Evolutionary conservation across 2,888 invertebrate genomes (phyloP).

Genomic region (Caenorhabditis zanzibari): DNA sequence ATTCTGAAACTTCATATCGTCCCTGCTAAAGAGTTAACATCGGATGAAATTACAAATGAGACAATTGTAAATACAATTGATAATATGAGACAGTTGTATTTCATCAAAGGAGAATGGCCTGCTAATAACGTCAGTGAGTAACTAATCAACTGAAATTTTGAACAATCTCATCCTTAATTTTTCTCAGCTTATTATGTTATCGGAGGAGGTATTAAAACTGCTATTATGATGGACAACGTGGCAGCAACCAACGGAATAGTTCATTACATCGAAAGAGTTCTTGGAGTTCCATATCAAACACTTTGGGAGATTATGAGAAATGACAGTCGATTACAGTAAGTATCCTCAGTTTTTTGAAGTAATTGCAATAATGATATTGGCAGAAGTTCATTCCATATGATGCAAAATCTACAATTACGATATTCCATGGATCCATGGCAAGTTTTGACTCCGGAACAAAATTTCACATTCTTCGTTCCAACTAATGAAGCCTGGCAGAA

Average conservation of each 20-base stretch:
- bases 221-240: slow-evolving; percentile 83
- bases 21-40: slow-evolving; percentile 83
- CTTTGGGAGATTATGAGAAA: slow-evolving; percentile 82
- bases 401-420: slow-evolving; percentile 80
- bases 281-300: slow-evolving; percentile 83
- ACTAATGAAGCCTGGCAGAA: slow-evolving; percentile 93
- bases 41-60: slow-evolving; percentile 83
- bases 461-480: slow-evolving; percentile 94
- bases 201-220: slow-evolving; percentile 83
- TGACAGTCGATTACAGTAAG: slow-evolving; percentile 80
- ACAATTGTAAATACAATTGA: slow-evolving; percentile 83
- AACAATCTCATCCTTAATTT: not conserved
- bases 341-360: not conserved
- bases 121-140: slow-evolving; percentile 83
- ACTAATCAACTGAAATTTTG: not conserved
- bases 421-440: slow-evolving; percentile 84
- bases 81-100: slow-evolving; percentile 82
- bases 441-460: slow-evolving; percentile 82
- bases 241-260: slow-evolving; percentile 84
- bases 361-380: no score
- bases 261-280: slow-evolving; percentile 83
- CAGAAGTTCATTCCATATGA: slow-evolving; percentile 80
- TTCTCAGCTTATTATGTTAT: slow-evolving; percentile 83
- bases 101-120: slow-evolving; percentile 83
- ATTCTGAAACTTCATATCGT: slow-evolving; percentile 83